Evolutionary conservation across 2,113 vertebrate species (phyloP).

Genomic region (Ciconia maguari): DNA sequence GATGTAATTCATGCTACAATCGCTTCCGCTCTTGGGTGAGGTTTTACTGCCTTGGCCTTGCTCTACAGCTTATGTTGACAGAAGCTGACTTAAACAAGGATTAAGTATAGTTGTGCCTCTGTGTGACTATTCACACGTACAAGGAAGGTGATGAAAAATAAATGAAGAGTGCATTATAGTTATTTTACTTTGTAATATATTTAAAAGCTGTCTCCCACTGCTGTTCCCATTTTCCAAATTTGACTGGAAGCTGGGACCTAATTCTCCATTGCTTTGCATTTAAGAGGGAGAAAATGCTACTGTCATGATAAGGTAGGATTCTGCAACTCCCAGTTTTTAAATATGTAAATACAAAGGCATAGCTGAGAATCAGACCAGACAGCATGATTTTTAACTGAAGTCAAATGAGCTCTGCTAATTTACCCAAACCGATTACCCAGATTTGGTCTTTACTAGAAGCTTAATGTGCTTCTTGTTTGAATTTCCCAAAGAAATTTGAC

Average conservation of each 20-base stretch:
- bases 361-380: not conserved
- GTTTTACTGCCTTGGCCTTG: not conserved
- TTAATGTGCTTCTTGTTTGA: not conserved
- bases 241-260: not conserved
- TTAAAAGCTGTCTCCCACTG: not conserved
- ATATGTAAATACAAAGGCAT: not conserved
- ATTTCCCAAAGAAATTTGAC: not conserved
- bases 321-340: not conserved
- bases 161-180: not conserved
- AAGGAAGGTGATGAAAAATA: slow-evolving; percentile 39
- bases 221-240: not conserved
- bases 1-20: not conserved
- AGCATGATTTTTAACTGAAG: not conserved
- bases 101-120: slow-evolving; percentile 18
- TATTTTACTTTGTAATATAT: not conserved
- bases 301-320: not conserved
- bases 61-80: not conserved
- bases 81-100: slow-evolving; percentile 5
- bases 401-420: not conserved
- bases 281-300: not conserved
- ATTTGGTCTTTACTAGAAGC: not conserved
- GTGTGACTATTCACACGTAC: not conserved
- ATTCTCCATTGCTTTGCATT: not conserved
- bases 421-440: not conserved
- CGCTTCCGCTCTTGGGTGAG: not conserved